Base-by-base conservation (phyloP, 2,797 vertebrate genomes). In the Enteromius anoplus region DNA sequence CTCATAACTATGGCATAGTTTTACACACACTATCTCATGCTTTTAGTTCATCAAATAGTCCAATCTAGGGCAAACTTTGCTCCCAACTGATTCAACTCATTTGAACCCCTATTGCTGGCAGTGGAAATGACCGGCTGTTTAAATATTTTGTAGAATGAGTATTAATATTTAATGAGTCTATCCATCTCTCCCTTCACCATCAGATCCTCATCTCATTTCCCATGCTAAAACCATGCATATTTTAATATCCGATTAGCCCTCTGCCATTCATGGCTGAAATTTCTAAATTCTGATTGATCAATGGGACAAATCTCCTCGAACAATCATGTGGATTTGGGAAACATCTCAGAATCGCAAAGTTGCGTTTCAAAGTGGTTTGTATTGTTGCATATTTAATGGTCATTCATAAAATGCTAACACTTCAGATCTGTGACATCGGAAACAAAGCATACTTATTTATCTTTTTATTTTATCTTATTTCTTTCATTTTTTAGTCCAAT, bases 81-180 rank as follows among this genome's bases (percentile, higher is more conserved):
- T 78, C 78, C 81, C 75, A 66, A 83, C 72, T 76, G 79, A 86
- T 84, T 87, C 65, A 84, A 88, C 88, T 84, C 70, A 81, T 86
- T 78, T 86, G 85, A 88, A 89, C 87, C 73, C 65, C 62, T 78
- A 76, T 81, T 83, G 81, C 86, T 89, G 81, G 75, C 82, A 71
- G 60, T 82, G 80, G 86, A 87, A 88, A 80, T 85, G 86, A 86
- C 84, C 65, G 84, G 84, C 84, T 86, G 85, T 89, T 88, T 89
- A 88, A 89, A 89, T 88, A 91, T 89, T 90, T 90, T 90, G 87
- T 86, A 87, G 86, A 90, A 89, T 78, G 87, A 75, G 45, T 80
- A 83, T 91, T 86, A 87, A 91, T 88, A 85, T 91, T 89, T 89
- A 84, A 91, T 80, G 78, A 81, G 84, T 79, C 81, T 85, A 88